Percentiles rank a stretch among this genome's conserved stretches.
Evolutionary conservation across 1,140 invertebrate species (phyloP).

Genomic region (Penaeus indicus): DNA sequence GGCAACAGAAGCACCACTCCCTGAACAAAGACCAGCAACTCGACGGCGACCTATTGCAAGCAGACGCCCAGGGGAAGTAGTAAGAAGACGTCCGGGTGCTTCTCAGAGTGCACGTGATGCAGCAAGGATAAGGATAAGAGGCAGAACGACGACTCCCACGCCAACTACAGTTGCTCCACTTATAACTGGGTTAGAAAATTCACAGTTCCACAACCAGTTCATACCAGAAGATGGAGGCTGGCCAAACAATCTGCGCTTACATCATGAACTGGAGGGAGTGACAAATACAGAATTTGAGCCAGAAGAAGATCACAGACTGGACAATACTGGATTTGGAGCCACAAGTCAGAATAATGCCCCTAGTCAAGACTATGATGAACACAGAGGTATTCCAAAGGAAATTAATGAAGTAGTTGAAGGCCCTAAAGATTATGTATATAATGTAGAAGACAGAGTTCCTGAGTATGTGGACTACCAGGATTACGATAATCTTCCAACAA

Average conservation of each 20-base stretch:
- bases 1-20: neutral
- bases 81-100: neutral
- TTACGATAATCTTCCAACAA: neutral
- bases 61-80: neutral
- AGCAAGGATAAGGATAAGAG: slow-evolving; percentile 6
- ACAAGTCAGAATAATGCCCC: neutral
- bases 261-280: neutral
- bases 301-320: no score
- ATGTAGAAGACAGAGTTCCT: neutral
- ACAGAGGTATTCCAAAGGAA: slow-evolving; percentile 16
- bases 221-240: neutral
- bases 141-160: slow-evolving; percentile 4
- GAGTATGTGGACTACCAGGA: neutral
- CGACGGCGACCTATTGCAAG: slow-evolving; percentile 23
- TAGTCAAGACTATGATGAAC: neutral
- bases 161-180: neutral
- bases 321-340: no score
- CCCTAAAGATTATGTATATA: neutral
- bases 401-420: slow-evolving; percentile 16
- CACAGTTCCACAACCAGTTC: slow-evolving; percentile 33
- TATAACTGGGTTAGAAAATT: slow-evolving; percentile 40
- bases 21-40: neutral
- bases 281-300: no score
- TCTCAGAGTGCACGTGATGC: no score
- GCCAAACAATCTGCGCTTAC: neutral